Evolutionary conservation across 2,113 vertebrate genomes (phyloP).

Genomic region (Neolamprologus longior): DNA sequence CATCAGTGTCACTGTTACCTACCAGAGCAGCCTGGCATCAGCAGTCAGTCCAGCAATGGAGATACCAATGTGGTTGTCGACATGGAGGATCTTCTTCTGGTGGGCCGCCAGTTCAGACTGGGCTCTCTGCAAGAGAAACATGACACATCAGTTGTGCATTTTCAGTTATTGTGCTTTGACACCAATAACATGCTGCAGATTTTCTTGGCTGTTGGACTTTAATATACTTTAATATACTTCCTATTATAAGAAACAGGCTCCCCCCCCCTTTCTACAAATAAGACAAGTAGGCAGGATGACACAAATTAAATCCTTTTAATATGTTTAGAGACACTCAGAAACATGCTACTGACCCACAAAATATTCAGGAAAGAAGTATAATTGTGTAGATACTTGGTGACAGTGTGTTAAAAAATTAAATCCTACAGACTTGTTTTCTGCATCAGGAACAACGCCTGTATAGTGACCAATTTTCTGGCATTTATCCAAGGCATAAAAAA

Average conservation of each 20-base stretch:
- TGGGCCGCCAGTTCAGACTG: slow-evolving; percentile 97
- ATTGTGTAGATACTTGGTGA: neutral
- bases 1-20: slow-evolving; percentile 10
- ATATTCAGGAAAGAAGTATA: neutral
- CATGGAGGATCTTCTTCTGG: slow-evolving; percentile 99
- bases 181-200: neutral
- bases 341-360: neutral
- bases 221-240: neutral
- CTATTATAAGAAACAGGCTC: neutral
- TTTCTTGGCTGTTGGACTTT: neutral
- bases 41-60: slow-evolving; percentile 97
- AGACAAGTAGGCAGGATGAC: neutral
- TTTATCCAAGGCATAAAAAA: neutral
- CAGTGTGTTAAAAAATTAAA: neutral
- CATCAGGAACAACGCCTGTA: neutral
- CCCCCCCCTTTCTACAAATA: neutral
- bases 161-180: neutral
- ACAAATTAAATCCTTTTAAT: neutral
- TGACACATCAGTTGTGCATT: neutral
- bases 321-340: neutral
- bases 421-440: neutral
- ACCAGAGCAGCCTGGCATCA: slow-evolving; percentile 94
- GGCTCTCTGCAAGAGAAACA: slow-evolving; percentile 76
- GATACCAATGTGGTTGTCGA: slow-evolving; percentile 96
- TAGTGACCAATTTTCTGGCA: neutral